A percentile compares a stretch with the other conserved stretches of the same genome.
Conservation (phyloP, 2,888 invertebrate species). For the Acanthoscelides obtectus region DNA sequence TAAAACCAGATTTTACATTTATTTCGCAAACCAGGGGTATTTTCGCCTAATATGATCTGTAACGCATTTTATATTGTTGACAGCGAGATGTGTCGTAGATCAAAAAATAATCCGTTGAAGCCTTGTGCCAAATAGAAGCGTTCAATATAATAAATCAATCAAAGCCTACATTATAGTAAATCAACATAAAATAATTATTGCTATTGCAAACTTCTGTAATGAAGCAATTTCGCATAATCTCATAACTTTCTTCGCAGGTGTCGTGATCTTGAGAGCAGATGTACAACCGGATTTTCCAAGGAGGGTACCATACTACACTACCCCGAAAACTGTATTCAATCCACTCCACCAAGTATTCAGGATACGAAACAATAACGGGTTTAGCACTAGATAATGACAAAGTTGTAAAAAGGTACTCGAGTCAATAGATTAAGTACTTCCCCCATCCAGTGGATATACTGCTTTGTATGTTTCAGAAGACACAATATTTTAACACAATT, state of each 20-base stretch:
- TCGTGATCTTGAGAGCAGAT: slow-evolving; percentile 78
- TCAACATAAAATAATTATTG: background rate
- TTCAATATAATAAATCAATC: no score
- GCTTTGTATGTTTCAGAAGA: background rate
- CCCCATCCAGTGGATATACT: slow-evolving; percentile 1
- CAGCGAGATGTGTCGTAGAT: no score
- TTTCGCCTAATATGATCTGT: no score
- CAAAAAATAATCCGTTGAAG: no score
- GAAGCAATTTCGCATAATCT: background rate
- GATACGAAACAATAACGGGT: slow-evolving; percentile 45
- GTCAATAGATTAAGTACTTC: slow-evolving; percentile 7
- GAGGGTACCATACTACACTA: slow-evolving; percentile 39
- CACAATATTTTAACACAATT: no score
- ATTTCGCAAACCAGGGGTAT: no score
- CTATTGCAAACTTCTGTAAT: no score
- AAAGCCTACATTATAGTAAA: background rate
- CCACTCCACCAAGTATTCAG: slow-evolving; percentile 54
- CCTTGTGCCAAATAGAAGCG: no score
- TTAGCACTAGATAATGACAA: slow-evolving; percentile 21
- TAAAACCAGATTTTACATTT: no score
- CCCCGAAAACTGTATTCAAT: slow-evolving; percentile 46
- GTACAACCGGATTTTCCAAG: slow-evolving; percentile 57
- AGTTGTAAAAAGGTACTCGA: slow-evolving; percentile 11
- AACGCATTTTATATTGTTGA: no score
- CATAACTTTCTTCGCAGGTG: slow-evolving; percentile 51